Base-by-base conservation (phyloP, 2,888 invertebrate genomes). In the Philhelius pedissequus region DNA sequence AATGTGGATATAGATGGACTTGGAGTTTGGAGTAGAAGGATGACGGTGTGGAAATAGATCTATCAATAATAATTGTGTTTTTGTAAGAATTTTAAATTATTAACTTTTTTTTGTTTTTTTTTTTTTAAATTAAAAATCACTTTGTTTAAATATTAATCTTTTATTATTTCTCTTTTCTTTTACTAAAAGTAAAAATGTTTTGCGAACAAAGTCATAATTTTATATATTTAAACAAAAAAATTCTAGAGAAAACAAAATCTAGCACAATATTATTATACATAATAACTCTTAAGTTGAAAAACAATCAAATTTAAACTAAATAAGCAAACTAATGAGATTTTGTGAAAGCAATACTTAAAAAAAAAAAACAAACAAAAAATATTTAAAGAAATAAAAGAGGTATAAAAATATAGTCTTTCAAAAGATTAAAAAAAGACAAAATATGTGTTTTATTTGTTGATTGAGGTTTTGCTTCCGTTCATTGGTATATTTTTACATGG, bases 221-320 rank as follows among this genome's bases (percentile, higher is more conserved):
- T 83, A 79, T 78, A 83, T 79, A 66, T 43, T 78, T 83, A 74
- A 73, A 73, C 35, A 45, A 30, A n/a, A 56, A 43, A 56, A 60
- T 79, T 79, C 70, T 79, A 79, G 70, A 74, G 30, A 77, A 71
- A 69, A 73, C 52, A 75, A 86, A 56, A 66, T 38, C 56, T 81
- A 89, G 89, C 89, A 89, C 88, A 88, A 89, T 90, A 90, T 64
- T 48, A 64, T 62, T 43, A 62, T 43, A 62, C 62, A 32, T 88
- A 89, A 88, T 89, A 89, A 89, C 88, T 87, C 87, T 88, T 88
- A 88, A 87, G 86, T 87, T 87, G 64, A 87, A 89, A 89, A 89
- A 88, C 88, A 90, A 89, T 89, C 89, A 88, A 88, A 89, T 86
- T 66, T 43, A 43, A 78, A 87, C 89, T 87, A 89, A 87, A 87